Base-by-base conservation (phyloP, 1,140 invertebrate species). In the Bombyx mori region DNA sequence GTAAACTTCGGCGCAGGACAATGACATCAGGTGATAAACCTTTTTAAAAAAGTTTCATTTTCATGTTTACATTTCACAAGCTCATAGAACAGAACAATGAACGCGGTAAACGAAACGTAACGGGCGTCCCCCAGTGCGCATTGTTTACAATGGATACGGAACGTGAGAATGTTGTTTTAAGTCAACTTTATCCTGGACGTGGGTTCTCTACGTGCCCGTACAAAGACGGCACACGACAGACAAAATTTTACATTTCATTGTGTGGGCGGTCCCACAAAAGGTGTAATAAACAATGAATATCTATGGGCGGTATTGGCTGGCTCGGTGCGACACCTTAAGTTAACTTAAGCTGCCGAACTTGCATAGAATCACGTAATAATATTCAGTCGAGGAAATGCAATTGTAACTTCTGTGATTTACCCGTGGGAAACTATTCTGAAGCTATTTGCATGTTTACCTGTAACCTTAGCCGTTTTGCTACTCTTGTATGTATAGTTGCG, bases 151-250 rank as follows among this genome's bases (percentile, higher is more conserved):
- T 80, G 69, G 75, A 73, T 68, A 73, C 69, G 66, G 73, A 77
- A 82, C 81, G 83, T 86, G 83, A 84, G 83, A 86, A 84, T 79
- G 67, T 82, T 71, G 72, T 71, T 77, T 68, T 71, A 77, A 75
- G 77, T 67, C 64, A 79, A 77, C 75, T 75, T 75, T 72, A 78
- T 75, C 75, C 77, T 62, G 60, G 56, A 68, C 65, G 68, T 66
- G 60, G 58, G 65, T 72, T 62, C 61, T 63, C 74, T 86, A 84
- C 82, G 81, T 84, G 81, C 73, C 66, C 60, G 57, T 63, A 77
- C 78, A 82, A 84, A 71, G 70, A 63, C 66, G 67, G 74, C 72
- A 71, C 68, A 72, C 69, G 71, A 73, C 77, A 67, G 64, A 63
- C 68, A 60, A 69, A 72, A 60, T 69, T 53, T 68, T 57, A 64